Percentiles rank a stretch among this genome's conserved stretches.
Conservation (phyloP, 2,113 vertebrate species). For the Acanthisitta chloris region DNA sequence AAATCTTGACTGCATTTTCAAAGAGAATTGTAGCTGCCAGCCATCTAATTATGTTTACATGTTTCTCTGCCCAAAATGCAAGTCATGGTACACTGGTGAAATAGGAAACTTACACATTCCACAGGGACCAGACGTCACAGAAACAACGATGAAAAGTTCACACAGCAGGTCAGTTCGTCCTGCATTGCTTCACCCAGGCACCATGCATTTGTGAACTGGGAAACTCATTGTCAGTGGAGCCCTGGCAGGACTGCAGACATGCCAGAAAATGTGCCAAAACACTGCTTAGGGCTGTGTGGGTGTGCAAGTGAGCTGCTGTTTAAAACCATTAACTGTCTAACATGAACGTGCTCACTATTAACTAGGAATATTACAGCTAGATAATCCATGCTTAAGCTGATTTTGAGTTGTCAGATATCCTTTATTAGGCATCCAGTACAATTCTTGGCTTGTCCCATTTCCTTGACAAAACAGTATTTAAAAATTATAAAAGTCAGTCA, state of each 20-base stretch:
- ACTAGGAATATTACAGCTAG: not conserved
- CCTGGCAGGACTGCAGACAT: not conserved
- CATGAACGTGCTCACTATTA: not conserved
- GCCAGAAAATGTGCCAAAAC: not conserved
- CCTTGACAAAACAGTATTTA: not conserved
- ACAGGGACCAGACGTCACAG: slow-evolving; percentile 44
- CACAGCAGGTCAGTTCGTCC: not conserved
- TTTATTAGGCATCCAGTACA: not conserved
- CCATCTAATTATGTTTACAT: slow-evolving; percentile 30
- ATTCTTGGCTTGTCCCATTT: not conserved
- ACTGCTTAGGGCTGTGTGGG: not conserved
- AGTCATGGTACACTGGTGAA: slow-evolving; percentile 53
- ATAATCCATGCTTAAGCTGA: not conserved
- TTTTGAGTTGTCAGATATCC: not conserved
- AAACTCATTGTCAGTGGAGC: not conserved
- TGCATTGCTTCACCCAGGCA: not conserved
- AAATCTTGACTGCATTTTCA: not conserved
- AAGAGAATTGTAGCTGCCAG: slow-evolving; percentile 38
- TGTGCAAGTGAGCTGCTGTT: not conserved
- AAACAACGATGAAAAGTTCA: slow-evolving; percentile 31
- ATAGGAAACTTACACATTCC: slow-evolving; percentile 47
- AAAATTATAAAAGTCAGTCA: not conserved
- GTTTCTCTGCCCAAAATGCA: slow-evolving; percentile 51
- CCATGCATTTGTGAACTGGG: not conserved
- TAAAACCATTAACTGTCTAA: not conserved